Conservation (phyloP, 2,888 invertebrate species). For the Amaurobius ferox region DNA sequence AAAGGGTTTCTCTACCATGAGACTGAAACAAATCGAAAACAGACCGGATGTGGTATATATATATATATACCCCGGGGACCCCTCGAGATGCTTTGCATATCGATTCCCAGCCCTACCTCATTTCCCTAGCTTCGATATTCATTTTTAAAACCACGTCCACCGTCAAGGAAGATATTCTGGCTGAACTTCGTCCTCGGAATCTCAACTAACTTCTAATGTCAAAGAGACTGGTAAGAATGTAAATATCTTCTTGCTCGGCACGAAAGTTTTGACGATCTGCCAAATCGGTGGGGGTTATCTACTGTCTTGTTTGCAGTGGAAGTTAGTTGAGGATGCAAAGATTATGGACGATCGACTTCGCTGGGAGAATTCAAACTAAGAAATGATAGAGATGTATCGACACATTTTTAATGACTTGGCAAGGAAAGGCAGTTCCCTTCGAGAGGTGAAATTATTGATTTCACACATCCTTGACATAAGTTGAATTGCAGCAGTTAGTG, state of each 20-base stretch:
- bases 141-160: constrained; percentile 67
- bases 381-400: constrained; percentile 4
- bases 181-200: constrained; percentile 41
- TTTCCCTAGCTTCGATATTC: constrained; percentile 70
- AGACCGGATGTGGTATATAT: constrained; percentile 17
- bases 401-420: constrained; percentile 6
- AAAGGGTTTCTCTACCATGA: constrained; percentile 38
- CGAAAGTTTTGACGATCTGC: constrained; percentile 56
- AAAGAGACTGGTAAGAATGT: constrained; percentile 57
- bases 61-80: constrained; percentile 21
- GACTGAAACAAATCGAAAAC: constrained; percentile 59
- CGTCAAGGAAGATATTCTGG: background rate
- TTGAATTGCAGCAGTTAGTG: no score
- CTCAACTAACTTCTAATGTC: constrained; percentile 61
- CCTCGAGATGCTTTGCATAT: constrained; percentile 59
- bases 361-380: background rate
- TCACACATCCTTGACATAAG: no score
- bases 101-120: constrained; percentile 66
- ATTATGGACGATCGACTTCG: constrained; percentile 10
- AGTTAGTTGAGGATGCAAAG: constrained; percentile 20
- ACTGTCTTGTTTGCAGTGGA: constrained; percentile 33
- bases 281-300: constrained; percentile 23
- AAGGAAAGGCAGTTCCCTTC: background rate
- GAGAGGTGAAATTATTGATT: background rate
- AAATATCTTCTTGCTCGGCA: constrained; percentile 57